These are phyloP conservation scores for Callyntrura guangdongensis DNA, from an alignment of 2,888 invertebrate species.

Conservation along the genomic window DNA sequence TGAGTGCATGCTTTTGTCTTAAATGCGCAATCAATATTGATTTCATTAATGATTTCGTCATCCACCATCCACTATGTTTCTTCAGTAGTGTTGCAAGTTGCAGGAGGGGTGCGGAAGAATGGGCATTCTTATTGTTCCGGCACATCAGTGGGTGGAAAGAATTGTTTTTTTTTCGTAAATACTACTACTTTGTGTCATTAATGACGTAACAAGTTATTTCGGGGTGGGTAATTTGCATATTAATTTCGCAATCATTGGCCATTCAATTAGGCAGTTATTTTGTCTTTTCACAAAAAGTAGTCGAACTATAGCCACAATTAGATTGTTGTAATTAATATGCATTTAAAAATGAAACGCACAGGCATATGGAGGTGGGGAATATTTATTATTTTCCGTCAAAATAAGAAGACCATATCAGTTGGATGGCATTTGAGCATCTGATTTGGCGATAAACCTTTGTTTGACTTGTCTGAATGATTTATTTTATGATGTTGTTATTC, in stretches of 20 bases:
- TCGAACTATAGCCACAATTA: too few species aligned
- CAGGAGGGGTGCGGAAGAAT: not conserved
- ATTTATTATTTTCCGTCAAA: too few species aligned
- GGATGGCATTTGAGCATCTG: too few species aligned
- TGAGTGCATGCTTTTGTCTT: slow-evolving; percentile 23
- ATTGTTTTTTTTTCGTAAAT: not conserved
- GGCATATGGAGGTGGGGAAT: too few species aligned
- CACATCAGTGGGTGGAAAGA: not conserved
- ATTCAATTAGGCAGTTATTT: too few species aligned
- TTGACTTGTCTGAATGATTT: too few species aligned
- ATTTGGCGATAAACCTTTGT: too few species aligned
- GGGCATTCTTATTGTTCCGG: not conserved
- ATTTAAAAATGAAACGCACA: too few species aligned
- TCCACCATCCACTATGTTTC: not conserved
- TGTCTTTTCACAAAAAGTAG: too few species aligned
- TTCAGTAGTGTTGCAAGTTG: not conserved
- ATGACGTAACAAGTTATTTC: not conserved
- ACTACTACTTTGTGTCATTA: not conserved
- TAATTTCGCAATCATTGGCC: not conserved
- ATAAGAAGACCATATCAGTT: too few species aligned
- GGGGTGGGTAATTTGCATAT: not conserved
- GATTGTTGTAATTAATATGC: too few species aligned
- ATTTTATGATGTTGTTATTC: slow-evolving; percentile 36
- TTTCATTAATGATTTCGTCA: slow-evolving; percentile 40
- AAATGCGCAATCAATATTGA: slow-evolving; percentile 46